phyloP scores from a whole-genome alignment of 2,113 vertebrate genomes.

The Oryzias curvinotus region DNA sequence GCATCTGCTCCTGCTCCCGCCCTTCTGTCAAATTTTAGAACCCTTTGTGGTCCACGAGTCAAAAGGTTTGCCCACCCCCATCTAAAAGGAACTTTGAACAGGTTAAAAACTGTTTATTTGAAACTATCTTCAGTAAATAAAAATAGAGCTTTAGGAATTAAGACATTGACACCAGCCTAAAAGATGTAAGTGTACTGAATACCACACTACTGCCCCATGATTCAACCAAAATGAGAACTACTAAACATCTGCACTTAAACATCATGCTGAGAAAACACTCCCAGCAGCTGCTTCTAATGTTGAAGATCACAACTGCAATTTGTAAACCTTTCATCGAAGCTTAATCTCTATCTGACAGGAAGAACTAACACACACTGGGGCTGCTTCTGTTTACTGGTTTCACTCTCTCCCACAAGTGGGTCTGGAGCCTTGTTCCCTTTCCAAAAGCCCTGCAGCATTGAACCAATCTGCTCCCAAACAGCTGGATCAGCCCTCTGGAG shows the following conservation, averaged over 20 bases:
- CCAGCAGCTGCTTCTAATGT: conserved; percentile 13
- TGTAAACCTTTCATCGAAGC: conserved; percentile 34
- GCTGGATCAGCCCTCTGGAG: conserved; percentile 54
- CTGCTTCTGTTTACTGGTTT: conserved; percentile 41
- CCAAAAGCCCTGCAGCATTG: conserved; percentile 56
- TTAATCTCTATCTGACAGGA: conserved; percentile 23
- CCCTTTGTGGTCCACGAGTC: too few relatives aligned
- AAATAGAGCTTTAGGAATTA: too few relatives aligned
- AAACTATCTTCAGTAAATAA: too few relatives aligned
- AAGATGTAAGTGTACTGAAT: neutral
- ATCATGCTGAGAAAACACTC: conserved; percentile 25
- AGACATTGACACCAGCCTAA: too few relatives aligned
- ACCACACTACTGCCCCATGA: conserved; percentile 17
- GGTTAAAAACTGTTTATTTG: too few relatives aligned
- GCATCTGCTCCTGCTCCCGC: too few relatives aligned
- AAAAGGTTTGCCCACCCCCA: too few relatives aligned
- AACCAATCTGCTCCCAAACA: conserved; percentile 59
- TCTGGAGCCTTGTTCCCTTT: conserved; percentile 45
- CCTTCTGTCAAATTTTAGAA: too few relatives aligned
- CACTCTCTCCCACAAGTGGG: conserved; percentile 50
- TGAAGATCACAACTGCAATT: conserved; percentile 34
- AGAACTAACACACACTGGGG: conserved; percentile 31
- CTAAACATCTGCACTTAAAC: conserved; percentile 24
- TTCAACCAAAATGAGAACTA: conserved; percentile 31
- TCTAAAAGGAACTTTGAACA: too few relatives aligned